A percentile compares a stretch with the other conserved stretches of the same genome.
phyloP scores from a whole-genome alignment of 2,888 invertebrate species.

The Gastrophysa polygoni region DNA sequence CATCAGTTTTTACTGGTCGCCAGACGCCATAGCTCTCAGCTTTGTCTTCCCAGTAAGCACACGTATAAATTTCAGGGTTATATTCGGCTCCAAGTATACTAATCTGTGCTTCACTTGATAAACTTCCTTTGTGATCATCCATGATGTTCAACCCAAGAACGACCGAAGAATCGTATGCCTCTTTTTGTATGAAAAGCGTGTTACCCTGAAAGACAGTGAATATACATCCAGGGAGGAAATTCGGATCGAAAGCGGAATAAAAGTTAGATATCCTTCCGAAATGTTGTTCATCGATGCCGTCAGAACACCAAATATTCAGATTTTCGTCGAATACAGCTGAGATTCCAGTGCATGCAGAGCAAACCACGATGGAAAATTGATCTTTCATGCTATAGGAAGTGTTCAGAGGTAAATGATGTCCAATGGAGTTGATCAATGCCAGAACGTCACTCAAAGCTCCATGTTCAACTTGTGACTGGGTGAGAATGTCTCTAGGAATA shows the following conservation, averaged over 20 bases:
- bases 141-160: not conserved
- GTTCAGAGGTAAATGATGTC: not conserved
- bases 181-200: not conserved
- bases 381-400: not conserved
- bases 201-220: not conserved
- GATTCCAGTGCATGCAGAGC: not conserved
- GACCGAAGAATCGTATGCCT: not conserved
- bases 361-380: constrained; percentile 4
- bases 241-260: not conserved
- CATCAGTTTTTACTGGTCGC: not conserved
- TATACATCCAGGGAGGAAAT: not conserved
- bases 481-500: constrained; percentile 8
- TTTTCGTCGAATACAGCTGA: not conserved
- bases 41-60: constrained; percentile 1
- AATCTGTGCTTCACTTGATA: not conserved
- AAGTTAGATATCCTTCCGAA: not conserved
- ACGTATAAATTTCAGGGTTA: not conserved
- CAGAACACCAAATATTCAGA: not conserved
- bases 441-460: constrained; percentile 4
- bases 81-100: not conserved
- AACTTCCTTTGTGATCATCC: not conserved
- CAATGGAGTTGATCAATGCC: not conserved
- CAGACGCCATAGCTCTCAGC: not conserved
- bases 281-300: not conserved
- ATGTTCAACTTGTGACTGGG: constrained; percentile 12